These are phyloP conservation scores for Tiliqua scincoides DNA, from an alignment of 2,113 vertebrate species.

Conservation along the genomic window DNA sequence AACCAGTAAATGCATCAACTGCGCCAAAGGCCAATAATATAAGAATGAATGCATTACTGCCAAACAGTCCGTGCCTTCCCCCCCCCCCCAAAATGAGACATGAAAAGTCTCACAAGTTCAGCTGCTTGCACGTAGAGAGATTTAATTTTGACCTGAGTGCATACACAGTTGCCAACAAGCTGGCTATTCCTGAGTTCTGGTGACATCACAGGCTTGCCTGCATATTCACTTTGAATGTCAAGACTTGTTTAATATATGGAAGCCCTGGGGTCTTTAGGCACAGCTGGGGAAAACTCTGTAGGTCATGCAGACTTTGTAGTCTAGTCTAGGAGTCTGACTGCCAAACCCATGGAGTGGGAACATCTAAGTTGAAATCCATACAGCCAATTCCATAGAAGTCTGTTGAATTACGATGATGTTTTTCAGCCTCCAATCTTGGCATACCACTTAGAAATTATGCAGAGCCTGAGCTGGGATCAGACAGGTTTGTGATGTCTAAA, in stretches of 20 bases:
- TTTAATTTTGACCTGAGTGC: not conserved
- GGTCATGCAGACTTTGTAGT: not conserved
- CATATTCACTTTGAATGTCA: not conserved
- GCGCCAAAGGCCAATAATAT: slow-evolving; percentile 31
- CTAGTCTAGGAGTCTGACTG: not conserved
- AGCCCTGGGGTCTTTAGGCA: not conserved
- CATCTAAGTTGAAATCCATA: not conserved
- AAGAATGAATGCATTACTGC: slow-evolving; percentile 20
- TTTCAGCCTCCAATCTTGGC: not conserved
- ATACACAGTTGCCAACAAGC: not conserved
- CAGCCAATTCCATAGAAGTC: not conserved
- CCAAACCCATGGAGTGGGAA: not conserved
- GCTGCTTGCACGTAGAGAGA: slow-evolving; percentile 30
- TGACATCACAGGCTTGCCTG: not conserved
- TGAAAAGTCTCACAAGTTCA: slow-evolving; percentile 22
- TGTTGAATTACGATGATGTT: not conserved
- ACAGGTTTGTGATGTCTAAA: not conserved
- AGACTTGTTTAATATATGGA: not conserved
- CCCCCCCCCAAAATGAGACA: slow-evolving; percentile 29
- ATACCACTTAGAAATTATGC: not conserved
- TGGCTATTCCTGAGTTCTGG: not conserved
- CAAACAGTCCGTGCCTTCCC: slow-evolving; percentile 13
- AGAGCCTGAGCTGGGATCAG: not conserved
- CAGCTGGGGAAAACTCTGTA: not conserved
- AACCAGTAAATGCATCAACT: not conserved